Conservation (phyloP, 1,140 invertebrate species). For the Heliconius congener region DNA sequence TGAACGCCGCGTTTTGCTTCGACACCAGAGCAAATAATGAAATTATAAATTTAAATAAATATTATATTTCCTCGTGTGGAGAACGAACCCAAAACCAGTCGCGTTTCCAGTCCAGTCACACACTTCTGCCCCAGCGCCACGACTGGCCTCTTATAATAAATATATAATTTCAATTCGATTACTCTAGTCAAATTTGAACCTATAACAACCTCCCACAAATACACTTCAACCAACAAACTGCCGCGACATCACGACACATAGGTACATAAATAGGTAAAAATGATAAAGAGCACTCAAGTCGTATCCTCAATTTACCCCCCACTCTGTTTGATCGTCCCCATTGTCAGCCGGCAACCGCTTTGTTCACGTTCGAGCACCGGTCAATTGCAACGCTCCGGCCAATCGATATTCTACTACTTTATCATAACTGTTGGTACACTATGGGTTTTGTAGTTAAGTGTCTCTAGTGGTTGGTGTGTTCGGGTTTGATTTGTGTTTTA, state of each 20-base stretch:
- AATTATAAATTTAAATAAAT: too few relatives aligned
- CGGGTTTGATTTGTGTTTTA: background rate
- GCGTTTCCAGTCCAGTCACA: too few relatives aligned
- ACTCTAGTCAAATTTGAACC: background rate
- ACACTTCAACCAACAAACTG: background rate
- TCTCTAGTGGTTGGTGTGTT: background rate
- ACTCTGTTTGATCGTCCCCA: conserved; percentile 2
- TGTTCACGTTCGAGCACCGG: conserved; percentile 1
- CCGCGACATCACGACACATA: background rate
- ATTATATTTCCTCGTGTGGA: too few relatives aligned
- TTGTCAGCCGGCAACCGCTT: conserved; percentile 8
- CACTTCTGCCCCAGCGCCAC: too few relatives aligned
- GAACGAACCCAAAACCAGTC: too few relatives aligned
- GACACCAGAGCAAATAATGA: too few relatives aligned
- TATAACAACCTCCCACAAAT: background rate
- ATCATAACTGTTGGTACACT: conserved; percentile 3
- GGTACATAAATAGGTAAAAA: background rate
- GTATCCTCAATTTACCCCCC: conserved; percentile 3
- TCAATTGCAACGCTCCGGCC: conserved; percentile 3
- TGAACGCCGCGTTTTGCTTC: too few relatives aligned
- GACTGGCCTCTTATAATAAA: too few relatives aligned
- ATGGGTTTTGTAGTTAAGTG: background rate
- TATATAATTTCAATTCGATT: background rate
- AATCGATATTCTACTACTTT: conserved; percentile 7
- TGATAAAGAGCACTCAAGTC: conserved; percentile 7